Evolutionary conservation across 2,113 vertebrate genomes (phyloP), one percentile per base, ranked within the genome.

Genomic region (Leptodactylus fuscus): DNA sequence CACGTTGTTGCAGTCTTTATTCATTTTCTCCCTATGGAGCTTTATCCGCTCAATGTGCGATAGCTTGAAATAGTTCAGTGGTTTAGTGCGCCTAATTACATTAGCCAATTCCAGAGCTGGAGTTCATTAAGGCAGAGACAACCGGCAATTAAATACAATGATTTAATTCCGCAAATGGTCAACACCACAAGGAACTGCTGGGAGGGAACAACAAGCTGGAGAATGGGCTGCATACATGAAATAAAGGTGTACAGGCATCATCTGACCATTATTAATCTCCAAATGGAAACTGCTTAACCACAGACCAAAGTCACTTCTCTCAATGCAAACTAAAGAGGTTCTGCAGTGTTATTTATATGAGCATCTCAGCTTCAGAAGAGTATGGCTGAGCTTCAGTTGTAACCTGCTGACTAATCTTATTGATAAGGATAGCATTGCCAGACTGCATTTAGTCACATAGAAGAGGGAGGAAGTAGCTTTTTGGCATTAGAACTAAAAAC

Each of bases 81-180:
- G 55, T 85, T 85, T 69, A 77, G 83, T 44, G 58, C 75, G n/a
- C n/a, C 62, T 85, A 85, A 85, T 85, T 85, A 79, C 75, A 85
- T 85, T 80, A 85, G 62, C 83, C 83, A 71, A 78, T 85, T 70
- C 46, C 16, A 85, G 76, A 79, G 75, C 83, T 77, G 20, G 46
- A 85, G 83, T 85, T 85, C 83, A 85, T 85, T 85, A 85, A 85
- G 46, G 32, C 75, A 36, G 46, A 79, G 83, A 85, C 83, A 85
- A 70, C 58, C 15, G 65, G 60, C 74, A 85, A 85, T 85, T 85
- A 85, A 85, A 85, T 55, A 85, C 83, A 85, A 85, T 85, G 83
- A 85, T 85, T 85, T 78, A 78, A 85, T 79, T 79, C 82, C 27
- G 58, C 44, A 67, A 85, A 83, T 73, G 81, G 81, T 73, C 81